These are phyloP conservation scores for Chromis chromis DNA, from an alignment of 2,797 vertebrate genomes.

Conservation along the genomic window DNA sequence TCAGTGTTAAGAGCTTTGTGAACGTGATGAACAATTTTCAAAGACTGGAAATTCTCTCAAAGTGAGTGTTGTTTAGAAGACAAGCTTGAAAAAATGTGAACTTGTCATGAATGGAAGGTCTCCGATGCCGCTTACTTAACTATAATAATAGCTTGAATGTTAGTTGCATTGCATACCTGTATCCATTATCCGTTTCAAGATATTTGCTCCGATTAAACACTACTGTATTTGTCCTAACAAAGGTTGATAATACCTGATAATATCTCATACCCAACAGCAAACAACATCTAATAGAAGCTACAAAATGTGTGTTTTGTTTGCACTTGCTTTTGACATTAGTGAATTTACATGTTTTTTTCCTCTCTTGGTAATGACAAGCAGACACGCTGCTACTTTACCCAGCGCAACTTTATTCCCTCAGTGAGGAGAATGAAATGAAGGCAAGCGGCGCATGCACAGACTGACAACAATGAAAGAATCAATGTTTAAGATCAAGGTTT, in stretches of 20 bases:
- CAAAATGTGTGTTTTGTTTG: not conserved
- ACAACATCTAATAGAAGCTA: not conserved
- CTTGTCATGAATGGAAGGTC: too few relatives aligned
- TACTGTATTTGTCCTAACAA: too few relatives aligned
- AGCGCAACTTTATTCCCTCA: conserved; percentile 11
- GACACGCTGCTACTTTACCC: not conserved
- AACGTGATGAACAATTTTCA: too few relatives aligned
- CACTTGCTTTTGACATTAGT: not conserved
- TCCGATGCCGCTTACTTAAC: too few relatives aligned
- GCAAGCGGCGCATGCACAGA: conserved; percentile 5
- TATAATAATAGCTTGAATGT: not conserved
- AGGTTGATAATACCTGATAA: too few relatives aligned
- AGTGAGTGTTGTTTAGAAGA: not conserved
- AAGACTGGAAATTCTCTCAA: not conserved
- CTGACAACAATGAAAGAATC: conserved; percentile 28
- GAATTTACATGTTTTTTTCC: not conserved
- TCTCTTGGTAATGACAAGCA: not conserved
- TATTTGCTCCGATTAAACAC: too few relatives aligned
- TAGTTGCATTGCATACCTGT: not conserved
- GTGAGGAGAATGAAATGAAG: not conserved
- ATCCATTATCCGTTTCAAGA: too few relatives aligned
- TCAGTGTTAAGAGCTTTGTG: too few relatives aligned
- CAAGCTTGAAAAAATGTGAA: too few relatives aligned
- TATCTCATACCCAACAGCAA: not conserved
- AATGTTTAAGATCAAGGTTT: conserved; percentile 36